Base-by-base conservation (phyloP, 2,888 invertebrate genomes). In the Chalcis sispes region DNA sequence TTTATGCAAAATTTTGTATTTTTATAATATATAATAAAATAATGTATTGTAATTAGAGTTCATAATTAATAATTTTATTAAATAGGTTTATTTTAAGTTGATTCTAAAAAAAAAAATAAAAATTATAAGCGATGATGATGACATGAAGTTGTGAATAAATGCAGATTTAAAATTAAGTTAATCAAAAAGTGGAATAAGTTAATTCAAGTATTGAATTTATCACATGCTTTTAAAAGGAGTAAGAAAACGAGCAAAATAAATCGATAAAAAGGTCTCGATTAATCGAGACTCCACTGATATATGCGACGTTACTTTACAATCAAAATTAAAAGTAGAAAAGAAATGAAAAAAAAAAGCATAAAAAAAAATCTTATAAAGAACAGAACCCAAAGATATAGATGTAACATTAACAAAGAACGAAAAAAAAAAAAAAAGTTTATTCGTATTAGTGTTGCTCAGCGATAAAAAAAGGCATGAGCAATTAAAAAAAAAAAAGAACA, bases 121-220 rank as follows among this genome's bases (percentile, higher is more conserved):
- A 66, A 56, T 0, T 58, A 46, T 48, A 71, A 75, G 77, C 66
- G 48, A 72, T 75, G 75, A 72, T 64, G 67, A 75, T 78, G 67
- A 72, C 18, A 58, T 66, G 61, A 59, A 59, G 1, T 52, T 42
- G 54, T 23, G 42, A 72, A 64, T 65, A 20, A 65, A 73, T 65
- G 67, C 56, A 40, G 25, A 69, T 73, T 23, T 58, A 77, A 77
- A 13, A 54, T 62, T 20, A 65, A n/a, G 40, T 71, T 71, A 66
- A 48, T 58, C n/a, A 46, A 48, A 25, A 42, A 48, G 36, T 65
- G 66, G 8, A 32, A 67, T 56, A 25, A 15, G 23, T 64, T 67
- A n/a, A 36, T 48, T 52, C 18, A 0, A 48, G 4, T 15, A 40
- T 50, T 69, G 50, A 67, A 48, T 66, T 32, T 70, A 23, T 23